phyloP scores from a whole-genome alignment of 2,113 vertebrate species.

The Solenodon paradoxus region DNA sequence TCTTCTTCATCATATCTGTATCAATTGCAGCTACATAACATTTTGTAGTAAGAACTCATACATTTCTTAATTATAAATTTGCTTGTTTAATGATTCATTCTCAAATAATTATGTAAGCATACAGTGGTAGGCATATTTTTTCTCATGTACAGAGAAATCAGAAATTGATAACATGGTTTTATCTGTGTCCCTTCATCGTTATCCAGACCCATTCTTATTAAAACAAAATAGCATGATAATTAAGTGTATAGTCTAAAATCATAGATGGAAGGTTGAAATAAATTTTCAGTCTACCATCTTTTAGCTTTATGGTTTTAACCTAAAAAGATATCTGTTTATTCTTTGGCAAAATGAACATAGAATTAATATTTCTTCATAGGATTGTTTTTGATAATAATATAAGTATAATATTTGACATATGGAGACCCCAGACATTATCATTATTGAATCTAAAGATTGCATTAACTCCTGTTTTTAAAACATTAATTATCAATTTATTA shows the following conservation, averaged over 20 bases:
- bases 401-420: not conserved
- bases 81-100: not conserved
- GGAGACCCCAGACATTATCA: not conserved
- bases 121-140: not conserved
- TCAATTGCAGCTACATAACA: not conserved
- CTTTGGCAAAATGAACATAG: not conserved
- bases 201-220: not conserved
- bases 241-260: not conserved
- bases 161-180: not conserved
- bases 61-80: not conserved
- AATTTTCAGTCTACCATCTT: not conserved
- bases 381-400: not conserved
- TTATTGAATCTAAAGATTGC: not conserved
- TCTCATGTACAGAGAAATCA: not conserved
- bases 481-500: not conserved
- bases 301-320: not conserved
- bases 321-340: not conserved
- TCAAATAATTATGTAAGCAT: not conserved
- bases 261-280: not conserved
- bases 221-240: not conserved
- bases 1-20: not conserved
- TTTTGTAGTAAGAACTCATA: not conserved
- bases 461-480: not conserved
- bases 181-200: not conserved
- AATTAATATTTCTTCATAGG: not conserved